Conservation (phyloP, 2,888 invertebrate species). For the Phaedon cochleariae region DNA sequence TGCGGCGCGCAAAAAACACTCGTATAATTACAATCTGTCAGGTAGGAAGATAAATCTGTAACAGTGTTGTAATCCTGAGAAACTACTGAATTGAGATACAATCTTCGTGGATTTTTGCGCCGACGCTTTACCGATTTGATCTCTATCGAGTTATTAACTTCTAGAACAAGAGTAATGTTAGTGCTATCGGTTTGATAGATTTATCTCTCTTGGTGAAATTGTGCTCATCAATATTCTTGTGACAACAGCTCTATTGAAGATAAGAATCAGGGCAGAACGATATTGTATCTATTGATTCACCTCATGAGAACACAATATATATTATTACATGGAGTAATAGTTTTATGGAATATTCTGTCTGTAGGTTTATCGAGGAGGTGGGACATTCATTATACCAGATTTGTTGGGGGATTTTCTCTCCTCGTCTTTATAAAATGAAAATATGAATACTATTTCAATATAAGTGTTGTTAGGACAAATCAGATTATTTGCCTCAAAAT, state of each 20-base stretch:
- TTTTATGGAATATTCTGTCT: too few relatives aligned
- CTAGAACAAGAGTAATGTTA: slow-evolving; percentile 42
- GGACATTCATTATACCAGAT: too few relatives aligned
- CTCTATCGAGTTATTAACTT: slow-evolving; percentile 40
- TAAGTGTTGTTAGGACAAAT: too few relatives aligned
- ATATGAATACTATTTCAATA: too few relatives aligned
- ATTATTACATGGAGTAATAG: too few relatives aligned
- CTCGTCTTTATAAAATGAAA: too few relatives aligned
- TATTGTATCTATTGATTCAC: neutral
- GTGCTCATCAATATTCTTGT: slow-evolving; percentile 15
- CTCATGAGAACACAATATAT: neutral
- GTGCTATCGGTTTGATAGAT: slow-evolving; percentile 42
- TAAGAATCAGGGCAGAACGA: neutral
- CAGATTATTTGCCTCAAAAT: too few relatives aligned
- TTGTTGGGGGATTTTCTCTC: too few relatives aligned
- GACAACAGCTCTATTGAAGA: slow-evolving; percentile 6
- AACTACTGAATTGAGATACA: slow-evolving; percentile 46
- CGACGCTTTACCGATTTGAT: slow-evolving; percentile 43
- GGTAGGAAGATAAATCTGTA: slow-evolving; percentile 40
- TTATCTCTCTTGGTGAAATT: slow-evolving; percentile 34
- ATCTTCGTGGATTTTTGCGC: slow-evolving; percentile 44
- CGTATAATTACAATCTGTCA: slow-evolving; percentile 43
- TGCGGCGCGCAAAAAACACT: slow-evolving; percentile 33
- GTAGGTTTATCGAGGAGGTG: too few relatives aligned
- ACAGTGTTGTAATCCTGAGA: slow-evolving; percentile 44